These are phyloP conservation scores for Pelodiscus sinensis DNA, from an alignment of 2,113 vertebrate species.

Conservation along the genomic window DNA sequence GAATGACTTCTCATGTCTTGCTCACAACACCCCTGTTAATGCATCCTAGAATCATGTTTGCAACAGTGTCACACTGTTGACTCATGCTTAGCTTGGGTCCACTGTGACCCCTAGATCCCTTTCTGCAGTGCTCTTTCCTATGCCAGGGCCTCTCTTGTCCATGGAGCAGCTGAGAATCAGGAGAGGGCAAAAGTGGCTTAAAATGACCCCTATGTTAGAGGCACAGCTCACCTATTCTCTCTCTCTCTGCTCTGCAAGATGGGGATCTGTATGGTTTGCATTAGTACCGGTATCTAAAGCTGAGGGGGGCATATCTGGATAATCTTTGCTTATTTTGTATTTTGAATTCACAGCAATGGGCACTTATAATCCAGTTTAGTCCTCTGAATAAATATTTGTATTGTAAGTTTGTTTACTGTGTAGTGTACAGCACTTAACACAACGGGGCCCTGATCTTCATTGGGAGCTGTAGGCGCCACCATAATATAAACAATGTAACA, in stretches of 20 bases:
- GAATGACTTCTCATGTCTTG: no score
- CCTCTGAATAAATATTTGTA: neutral
- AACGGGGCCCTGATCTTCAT: neutral
- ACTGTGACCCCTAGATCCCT: no score
- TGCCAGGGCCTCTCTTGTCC: neutral
- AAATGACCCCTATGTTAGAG: neutral
- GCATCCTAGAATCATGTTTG: no score
- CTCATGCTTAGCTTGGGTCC: no score
- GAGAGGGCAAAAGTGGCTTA: neutral
- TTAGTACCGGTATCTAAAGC: neutral
- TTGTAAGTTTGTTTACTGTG: constrained; percentile 3
- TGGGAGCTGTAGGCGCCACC: neutral
- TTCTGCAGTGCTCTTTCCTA: no score
- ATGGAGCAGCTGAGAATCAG: neutral
- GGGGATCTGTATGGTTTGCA: neutral
- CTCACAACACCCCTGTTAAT: no score
- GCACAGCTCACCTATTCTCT: neutral
- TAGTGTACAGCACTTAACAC: neutral
- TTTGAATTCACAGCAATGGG: neutral
- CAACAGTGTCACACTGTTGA: no score
- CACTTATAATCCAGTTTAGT: neutral
- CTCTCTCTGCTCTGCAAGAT: neutral
- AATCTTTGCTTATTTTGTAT: neutral
- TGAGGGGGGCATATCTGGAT: neutral
- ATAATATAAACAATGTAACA: neutral